These are phyloP conservation scores for Mellivora capensis DNA, from an alignment of 2,113 vertebrate species.

Conservation along the genomic window DNA sequence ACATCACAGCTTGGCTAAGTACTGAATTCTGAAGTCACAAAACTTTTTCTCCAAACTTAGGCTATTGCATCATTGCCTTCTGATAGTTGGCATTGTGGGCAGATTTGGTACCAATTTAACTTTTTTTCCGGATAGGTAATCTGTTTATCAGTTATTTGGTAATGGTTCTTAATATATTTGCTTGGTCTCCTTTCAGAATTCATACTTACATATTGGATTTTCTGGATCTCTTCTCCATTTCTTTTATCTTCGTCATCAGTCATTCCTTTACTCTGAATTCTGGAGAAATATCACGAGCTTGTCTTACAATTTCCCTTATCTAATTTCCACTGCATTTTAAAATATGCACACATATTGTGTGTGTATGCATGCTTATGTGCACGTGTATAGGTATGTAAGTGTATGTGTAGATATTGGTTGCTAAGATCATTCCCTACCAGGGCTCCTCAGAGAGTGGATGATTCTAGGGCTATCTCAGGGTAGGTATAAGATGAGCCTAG, in stretches of 20 bases:
- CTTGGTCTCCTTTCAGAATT: not conserved
- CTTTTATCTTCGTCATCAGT: not conserved
- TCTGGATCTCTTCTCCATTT: not conserved
- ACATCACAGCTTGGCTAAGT: not conserved
- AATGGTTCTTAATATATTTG: not conserved
- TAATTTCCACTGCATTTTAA: conserved; percentile 21
- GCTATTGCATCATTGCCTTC: not conserved
- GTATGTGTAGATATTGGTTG: not conserved
- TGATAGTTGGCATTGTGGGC: not conserved
- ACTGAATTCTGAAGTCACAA: not conserved
- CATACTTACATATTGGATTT: not conserved
- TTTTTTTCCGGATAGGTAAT: not conserved
- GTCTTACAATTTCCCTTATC: not conserved
- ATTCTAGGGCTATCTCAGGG: not conserved
- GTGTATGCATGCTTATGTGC: not conserved
- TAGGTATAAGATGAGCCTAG: not conserved
- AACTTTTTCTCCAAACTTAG: not conserved
- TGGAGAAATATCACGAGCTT: not conserved
- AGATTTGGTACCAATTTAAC: not conserved
- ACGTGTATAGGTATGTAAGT: not conserved
- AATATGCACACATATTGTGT: not conserved
- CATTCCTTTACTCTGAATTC: not conserved
- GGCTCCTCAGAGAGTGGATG: not conserved
- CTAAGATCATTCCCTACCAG: not conserved
- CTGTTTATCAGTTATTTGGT: not conserved